Conservation (phyloP, 2,113 vertebrate species). For the Bucco capensis region DNA sequence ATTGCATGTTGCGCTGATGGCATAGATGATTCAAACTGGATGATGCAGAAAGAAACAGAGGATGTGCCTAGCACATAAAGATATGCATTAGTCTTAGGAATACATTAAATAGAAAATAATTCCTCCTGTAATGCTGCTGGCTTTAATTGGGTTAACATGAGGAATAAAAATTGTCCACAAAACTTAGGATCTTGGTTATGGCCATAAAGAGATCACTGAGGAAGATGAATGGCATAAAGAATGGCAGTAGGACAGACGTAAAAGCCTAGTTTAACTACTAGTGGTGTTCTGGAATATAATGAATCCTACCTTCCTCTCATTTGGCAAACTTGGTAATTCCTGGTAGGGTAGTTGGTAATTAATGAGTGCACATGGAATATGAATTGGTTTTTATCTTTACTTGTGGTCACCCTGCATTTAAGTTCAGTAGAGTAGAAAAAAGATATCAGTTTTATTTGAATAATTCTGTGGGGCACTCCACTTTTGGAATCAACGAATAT, state of each 20-base stretch:
- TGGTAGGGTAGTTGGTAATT: not conserved
- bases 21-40: not conserved
- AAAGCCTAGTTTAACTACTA: not conserved
- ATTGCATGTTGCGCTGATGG: not conserved
- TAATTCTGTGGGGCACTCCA: not conserved
- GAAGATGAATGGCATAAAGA: not conserved
- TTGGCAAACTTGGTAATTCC: not conserved
- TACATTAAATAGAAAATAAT: not conserved
- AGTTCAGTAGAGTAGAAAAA: not conserved
- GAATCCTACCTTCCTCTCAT: not conserved
- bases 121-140: not conserved
- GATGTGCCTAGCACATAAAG: not conserved
- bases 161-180: not conserved
- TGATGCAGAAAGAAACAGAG: not conserved
- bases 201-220: not conserved
- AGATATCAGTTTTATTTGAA: not conserved
- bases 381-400: not conserved
- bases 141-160: not conserved
- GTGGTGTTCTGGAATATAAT: not conserved
- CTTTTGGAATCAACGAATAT: not conserved
- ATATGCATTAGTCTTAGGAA: not conserved
- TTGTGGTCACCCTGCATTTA: not conserved
- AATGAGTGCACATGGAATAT: not conserved
- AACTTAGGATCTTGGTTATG: not conserved
- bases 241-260: not conserved